Conservation (phyloP, 2,797 vertebrate species). For the Echiichthys vipera region DNA sequence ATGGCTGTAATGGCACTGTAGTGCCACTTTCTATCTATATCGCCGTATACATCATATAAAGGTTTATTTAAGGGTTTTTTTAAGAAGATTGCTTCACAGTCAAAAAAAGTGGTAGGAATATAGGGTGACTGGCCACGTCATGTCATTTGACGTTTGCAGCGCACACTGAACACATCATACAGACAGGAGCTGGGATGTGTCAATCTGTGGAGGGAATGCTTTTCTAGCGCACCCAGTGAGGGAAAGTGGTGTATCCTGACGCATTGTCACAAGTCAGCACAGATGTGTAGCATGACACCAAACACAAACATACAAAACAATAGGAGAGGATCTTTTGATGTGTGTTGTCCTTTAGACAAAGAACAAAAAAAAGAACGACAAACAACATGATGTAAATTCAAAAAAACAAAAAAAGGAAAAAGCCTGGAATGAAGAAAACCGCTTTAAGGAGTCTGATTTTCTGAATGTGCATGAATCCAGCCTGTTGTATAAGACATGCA, state of each 20-base stretch:
- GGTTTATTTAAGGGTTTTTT: no score
- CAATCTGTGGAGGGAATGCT: not conserved
- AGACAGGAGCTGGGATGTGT: not conserved
- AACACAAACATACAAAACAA: not conserved
- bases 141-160: not conserved
- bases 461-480: not conserved
- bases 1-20: no score
- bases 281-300: not conserved
- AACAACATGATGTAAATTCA: not conserved
- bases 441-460: not conserved
- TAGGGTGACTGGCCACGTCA: not conserved
- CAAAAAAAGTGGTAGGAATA: slow-evolving; percentile 5
- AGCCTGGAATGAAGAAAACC: no score
- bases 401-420: not conserved
- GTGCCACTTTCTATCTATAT: no score
- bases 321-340: not conserved
- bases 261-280: not conserved
- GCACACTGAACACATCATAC: not conserved
- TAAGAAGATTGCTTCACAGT: no score
- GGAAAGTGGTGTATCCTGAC: not conserved
- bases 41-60: no score
- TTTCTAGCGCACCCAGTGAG: not conserved
- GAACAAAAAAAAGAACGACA: not conserved
- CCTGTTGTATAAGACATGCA: not conserved
- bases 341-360: not conserved